phyloP scores from a whole-genome alignment of 2,797 vertebrate species.

The Rhinella marina region DNA sequence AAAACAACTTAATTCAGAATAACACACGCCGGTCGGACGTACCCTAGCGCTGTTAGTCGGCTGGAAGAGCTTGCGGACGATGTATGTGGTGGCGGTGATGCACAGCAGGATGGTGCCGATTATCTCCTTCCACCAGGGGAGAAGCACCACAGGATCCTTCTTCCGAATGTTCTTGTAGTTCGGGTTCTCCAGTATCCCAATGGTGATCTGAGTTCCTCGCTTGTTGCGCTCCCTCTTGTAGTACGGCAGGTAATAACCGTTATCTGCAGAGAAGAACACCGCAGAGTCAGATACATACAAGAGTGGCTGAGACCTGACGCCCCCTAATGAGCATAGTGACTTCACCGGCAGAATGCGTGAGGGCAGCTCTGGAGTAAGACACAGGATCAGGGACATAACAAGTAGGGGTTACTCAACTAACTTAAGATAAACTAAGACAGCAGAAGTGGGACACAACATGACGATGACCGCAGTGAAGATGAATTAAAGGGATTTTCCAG shows the following conservation, averaged over 20 bases:
- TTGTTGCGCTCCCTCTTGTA: conserved; percentile 85
- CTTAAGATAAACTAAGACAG: too few species aligned
- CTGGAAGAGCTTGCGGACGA: conserved; percentile 95
- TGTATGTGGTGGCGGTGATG: conserved; percentile 90
- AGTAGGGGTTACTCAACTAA: neutral
- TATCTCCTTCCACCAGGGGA: conserved; percentile 99
- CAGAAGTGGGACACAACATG: neutral
- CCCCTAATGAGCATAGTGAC: too few species aligned
- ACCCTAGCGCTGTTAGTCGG: conserved; percentile 81
- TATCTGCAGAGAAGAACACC: conserved; percentile 74
- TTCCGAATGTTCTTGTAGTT: conserved; percentile 77
- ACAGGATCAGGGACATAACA: neutral
- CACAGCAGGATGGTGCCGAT: conserved; percentile 92
- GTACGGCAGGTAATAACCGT: conserved; percentile 93
- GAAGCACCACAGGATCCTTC: conserved; percentile 92
- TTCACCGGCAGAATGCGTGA: neutral
- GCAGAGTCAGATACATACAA: neutral
- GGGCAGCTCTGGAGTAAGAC: neutral
- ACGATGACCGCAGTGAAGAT: neutral
- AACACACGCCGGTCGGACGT: conserved; percentile 52
- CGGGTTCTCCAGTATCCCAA: conserved; percentile 76
- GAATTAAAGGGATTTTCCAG: neutral
- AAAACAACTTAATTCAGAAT: too few species aligned
- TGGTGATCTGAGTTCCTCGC: conserved; percentile 84
- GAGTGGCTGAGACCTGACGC: neutral